Evolutionary conservation across 2,797 vertebrate genomes (phyloP).

Genomic region (Peromyscus nudipes): DNA sequence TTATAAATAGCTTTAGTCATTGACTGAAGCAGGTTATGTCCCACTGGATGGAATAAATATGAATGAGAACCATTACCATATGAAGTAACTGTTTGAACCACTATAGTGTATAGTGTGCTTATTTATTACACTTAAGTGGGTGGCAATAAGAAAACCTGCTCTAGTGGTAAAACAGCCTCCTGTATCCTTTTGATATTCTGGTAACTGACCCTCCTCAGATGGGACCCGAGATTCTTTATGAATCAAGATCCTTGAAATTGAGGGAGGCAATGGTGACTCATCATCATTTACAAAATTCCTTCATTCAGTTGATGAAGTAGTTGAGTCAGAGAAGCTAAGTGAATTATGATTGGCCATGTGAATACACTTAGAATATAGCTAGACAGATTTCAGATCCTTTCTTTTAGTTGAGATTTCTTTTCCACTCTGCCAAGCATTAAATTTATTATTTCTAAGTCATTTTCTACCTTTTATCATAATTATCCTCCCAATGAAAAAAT

Average conservation of each 20-base stretch:
- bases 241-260: neutral
- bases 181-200: neutral
- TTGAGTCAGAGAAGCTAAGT: neutral
- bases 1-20: neutral
- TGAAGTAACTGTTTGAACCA: neutral
- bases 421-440: neutral
- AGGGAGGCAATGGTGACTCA: neutral
- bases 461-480: neutral
- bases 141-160: neutral
- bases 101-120: neutral
- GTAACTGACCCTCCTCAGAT: neutral
- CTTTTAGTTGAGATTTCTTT: neutral
- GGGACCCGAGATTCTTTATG: neutral
- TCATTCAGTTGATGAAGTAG: neutral
- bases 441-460: neutral
- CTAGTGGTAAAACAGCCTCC: neutral
- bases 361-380: neutral
- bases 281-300: neutral
- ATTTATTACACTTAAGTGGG: constrained; percentile 27
- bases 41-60: neutral
- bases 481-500: neutral
- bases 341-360: neutral
- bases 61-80: neutral
- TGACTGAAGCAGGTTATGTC: neutral
- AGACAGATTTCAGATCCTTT: neutral